A percentile compares a stretch with the other conserved stretches of the same genome.
Evolutionary conservation across 2,888 invertebrate species (phyloP).

Genomic region (Hermaeophaga mercurialis): DNA sequence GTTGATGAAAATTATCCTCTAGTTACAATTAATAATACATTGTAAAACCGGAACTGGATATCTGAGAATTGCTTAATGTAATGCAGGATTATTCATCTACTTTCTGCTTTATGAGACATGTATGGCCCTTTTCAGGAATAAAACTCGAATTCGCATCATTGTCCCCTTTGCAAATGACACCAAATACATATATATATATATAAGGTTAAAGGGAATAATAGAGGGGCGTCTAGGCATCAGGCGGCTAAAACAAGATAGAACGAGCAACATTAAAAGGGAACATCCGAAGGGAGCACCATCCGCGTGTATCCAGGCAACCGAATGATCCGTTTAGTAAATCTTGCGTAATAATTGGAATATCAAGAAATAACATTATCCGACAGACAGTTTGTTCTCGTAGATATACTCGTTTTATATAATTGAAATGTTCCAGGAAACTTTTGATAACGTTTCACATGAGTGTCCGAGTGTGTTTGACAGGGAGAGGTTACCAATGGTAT

Average conservation of each 20-base stretch:
- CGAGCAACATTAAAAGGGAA: slow-evolving; percentile 22
- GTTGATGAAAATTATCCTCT: no score
- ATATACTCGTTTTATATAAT: slow-evolving; percentile 38
- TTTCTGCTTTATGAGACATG: no score
- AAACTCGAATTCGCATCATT: neutral
- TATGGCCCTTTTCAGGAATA: neutral
- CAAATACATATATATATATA: slow-evolving; percentile 9
- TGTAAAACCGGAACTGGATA: no score
- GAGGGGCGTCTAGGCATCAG: slow-evolving; percentile 7
- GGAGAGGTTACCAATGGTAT: no score
- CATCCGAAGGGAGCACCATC: slow-evolving; percentile 34
- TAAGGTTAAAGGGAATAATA: slow-evolving; percentile 12
- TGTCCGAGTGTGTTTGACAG: no score
- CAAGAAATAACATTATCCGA: slow-evolving; percentile 43
- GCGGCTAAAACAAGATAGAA: slow-evolving; percentile 23
- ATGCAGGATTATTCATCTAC: no score
- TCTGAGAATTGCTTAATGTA: no score
- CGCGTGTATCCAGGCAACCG: slow-evolving; percentile 50
- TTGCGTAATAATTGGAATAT: slow-evolving; percentile 57
- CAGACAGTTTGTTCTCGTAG: slow-evolving; percentile 37
- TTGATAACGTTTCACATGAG: no score
- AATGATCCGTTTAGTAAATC: slow-evolving; percentile 57
- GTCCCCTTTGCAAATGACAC: neutral
- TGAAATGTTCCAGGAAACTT: slow-evolving; percentile 34
- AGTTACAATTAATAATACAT: no score